Evolutionary conservation across 2,797 vertebrate genomes (phyloP), one percentile per base, ranked within the genome.

Genomic region (Diceros bicornis): DNA sequence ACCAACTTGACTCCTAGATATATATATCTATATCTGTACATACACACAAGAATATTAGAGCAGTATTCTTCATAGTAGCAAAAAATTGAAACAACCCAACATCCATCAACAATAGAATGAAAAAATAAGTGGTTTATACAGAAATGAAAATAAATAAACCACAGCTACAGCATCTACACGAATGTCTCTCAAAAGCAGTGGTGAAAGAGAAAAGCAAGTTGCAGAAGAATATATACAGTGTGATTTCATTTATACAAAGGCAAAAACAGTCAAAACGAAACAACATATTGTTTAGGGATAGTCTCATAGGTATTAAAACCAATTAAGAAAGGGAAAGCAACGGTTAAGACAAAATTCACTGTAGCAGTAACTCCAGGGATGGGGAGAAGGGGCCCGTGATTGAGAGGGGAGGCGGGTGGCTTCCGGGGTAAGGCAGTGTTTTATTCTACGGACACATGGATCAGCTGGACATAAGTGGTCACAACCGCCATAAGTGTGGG

Each of bases 211-310:
- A 86, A 92, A 77, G 44, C 32, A 89, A 89, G 50, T 68, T 81
- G 50, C 29, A 92, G 68, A 94, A 89, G 32, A 71, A 66, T 32
- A 52, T 7, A 84, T 34, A 68, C 21, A 14, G 29, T 55, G 57
- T 69, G 27, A 68, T 84, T 94, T 94, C 57, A 87, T 64, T 90
- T 77, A 82, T 25, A 75, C 82, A 71, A 86, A 77, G 50, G 34
- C 20, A 57, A 94, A 94, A 92, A 21, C 21, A 55, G 50, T n/a
- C 23, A 92, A 89, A 84, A 91, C 66, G 37, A 92, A 94, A 64
- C 6, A 86, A n/a, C 9, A 9, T 75, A 32, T 37, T 92, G 23
- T 91, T 93, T 78, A 83, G 37, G 7, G 61, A 83, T 68, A 71
- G 55, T 82, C 21, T 47, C 16, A 77, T 27, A 59, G 32, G 16